These are phyloP conservation scores for Aphidius ervi DNA, from an alignment of 1,140 invertebrate genomes.

Conservation along the genomic window DNA sequence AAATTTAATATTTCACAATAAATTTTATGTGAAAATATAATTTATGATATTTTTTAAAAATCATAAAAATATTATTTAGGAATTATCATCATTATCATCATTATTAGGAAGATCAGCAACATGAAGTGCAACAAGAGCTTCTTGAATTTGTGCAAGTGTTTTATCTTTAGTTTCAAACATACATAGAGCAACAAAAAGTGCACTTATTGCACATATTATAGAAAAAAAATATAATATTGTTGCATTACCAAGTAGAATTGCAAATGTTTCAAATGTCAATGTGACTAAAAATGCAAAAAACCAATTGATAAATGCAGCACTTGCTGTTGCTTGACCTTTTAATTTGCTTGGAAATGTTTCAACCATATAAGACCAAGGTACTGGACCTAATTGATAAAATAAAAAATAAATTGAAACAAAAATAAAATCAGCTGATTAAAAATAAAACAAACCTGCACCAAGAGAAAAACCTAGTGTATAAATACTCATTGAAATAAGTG, in stretches of 20 bases:
- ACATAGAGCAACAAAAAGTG: slow-evolving; percentile 60
- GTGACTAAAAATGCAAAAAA: slow-evolving; percentile 66
- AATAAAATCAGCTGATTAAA: too few relatives aligned
- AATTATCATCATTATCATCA: too few relatives aligned
- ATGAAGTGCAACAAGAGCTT: slow-evolving; percentile 20
- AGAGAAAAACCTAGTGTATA: slow-evolving; percentile 59
- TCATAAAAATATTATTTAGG: too few relatives aligned
- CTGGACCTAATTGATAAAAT: slow-evolving; percentile 51
- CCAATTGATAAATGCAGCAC: slow-evolving; percentile 68
- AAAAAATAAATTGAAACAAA: neutral
- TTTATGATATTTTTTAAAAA: too few relatives aligned
- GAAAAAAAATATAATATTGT: slow-evolving; percentile 67
- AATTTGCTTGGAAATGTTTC: slow-evolving; percentile 64
- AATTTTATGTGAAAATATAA: too few relatives aligned
- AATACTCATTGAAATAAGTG: slow-evolving; percentile 53
- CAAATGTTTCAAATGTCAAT: slow-evolving; percentile 59
- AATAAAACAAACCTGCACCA: slow-evolving; percentile 45
- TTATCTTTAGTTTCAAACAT: slow-evolving; percentile 68
- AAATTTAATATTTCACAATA: too few relatives aligned
- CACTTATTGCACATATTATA: slow-evolving; percentile 58
- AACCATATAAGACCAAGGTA: slow-evolving; percentile 65
- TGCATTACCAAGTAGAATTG: slow-evolving; percentile 55
- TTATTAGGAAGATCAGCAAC: neutral
- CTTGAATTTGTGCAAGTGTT: slow-evolving; percentile 58
- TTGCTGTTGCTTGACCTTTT: slow-evolving; percentile 60